Conservation (phyloP, 2,888 invertebrate genomes). For the Adelphocoris suturalis region DNA sequence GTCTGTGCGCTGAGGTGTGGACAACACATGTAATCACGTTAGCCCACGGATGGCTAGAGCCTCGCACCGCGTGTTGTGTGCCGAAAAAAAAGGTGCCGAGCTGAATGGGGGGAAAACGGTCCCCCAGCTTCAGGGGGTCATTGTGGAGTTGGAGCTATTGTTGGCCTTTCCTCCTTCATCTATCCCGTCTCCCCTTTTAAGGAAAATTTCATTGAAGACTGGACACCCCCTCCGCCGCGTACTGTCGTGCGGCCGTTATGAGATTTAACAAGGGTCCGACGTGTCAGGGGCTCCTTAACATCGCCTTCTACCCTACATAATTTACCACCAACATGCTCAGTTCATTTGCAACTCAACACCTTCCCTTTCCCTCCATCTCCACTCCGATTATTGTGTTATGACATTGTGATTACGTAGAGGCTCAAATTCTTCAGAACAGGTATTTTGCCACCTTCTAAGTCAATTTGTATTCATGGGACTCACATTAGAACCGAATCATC, state of each 20-base stretch:
- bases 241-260: slow-evolving; percentile 59
- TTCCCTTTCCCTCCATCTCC: neutral
- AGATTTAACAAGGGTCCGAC: slow-evolving; percentile 67
- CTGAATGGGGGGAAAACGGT: slow-evolving; percentile 45
- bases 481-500: too few species aligned
- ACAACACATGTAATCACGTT: slow-evolving; percentile 71
- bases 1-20: slow-evolving; percentile 62
- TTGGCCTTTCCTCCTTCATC: slow-evolving; percentile 55
- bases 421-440: slow-evolving; percentile 3
- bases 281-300: slow-evolving; percentile 57
- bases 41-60: slow-evolving; percentile 67
- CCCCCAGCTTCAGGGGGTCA: slow-evolving; percentile 38
- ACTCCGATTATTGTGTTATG: slow-evolving; percentile 30
- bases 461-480: too few species aligned
- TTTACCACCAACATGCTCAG: slow-evolving; percentile 36
- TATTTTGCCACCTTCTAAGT: neutral
- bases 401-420: slow-evolving; percentile 9
- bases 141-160: slow-evolving; percentile 47
- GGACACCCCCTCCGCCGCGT: slow-evolving; percentile 44
- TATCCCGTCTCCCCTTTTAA: slow-evolving; percentile 55
- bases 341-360: slow-evolving; percentile 38
- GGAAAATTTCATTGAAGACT: slow-evolving; percentile 65
- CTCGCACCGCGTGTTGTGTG: slow-evolving; percentile 41
- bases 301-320: neutral
- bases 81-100: slow-evolving; percentile 68